Conservation (phyloP, 2,113 vertebrate genomes). For the Gobio gobio region DNA sequence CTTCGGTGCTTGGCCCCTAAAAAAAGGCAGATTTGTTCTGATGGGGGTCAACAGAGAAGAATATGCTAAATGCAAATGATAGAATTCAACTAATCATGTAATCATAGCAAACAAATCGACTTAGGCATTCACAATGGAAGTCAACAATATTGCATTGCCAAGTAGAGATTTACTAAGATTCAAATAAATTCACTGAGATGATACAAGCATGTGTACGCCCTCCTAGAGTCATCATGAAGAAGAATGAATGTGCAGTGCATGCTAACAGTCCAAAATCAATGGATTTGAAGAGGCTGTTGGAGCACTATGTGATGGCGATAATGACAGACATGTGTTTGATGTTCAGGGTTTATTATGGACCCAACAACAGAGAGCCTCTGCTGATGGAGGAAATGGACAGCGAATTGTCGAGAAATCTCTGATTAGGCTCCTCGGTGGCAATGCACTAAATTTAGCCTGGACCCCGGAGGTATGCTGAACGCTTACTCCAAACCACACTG, state of each 20-base stretch:
- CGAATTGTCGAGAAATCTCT: constrained; percentile 26
- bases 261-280: neutral
- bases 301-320: neutral
- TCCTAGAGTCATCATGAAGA: neutral
- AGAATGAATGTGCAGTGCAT: neutral
- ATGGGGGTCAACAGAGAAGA: neutral
- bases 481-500: constrained; percentile 12
- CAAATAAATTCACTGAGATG: neutral
- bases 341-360: constrained; percentile 9
- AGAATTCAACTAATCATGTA: neutral
- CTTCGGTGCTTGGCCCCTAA: too few species aligned
- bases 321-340: constrained; percentile 1
- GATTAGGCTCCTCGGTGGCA: constrained; percentile 35
- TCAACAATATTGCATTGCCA: neutral
- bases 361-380: constrained; percentile 12
- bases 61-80: neutral
- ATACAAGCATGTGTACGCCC: neutral
- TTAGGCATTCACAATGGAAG: neutral
- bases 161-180: neutral
- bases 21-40: neutral
- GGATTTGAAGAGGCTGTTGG: constrained; percentile 24
- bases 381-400: constrained; percentile 33
- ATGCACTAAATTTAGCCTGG: constrained; percentile 44
- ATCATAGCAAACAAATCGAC: neutral
- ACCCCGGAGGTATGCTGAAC: constrained; percentile 48